Percentiles rank a stretch among this genome's conserved stretches.
phyloP scores from a whole-genome alignment of 2,113 vertebrate genomes.

The Chionomys nivalis region DNA sequence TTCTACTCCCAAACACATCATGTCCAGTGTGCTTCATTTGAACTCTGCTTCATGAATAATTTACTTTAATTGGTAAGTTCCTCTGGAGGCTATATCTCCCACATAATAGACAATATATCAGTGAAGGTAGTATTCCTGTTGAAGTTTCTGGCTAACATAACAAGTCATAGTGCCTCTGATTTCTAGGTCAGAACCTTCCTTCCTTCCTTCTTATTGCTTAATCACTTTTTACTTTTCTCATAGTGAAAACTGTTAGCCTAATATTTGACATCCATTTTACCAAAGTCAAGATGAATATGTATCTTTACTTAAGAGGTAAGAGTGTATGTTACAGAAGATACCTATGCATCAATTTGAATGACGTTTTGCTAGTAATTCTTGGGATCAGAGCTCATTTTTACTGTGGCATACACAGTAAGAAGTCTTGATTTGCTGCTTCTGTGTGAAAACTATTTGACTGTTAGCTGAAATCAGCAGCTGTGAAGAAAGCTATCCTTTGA shows the following conservation, averaged over 20 bases:
- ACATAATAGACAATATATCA: neutral
- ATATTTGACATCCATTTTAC: neutral
- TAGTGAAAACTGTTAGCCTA: neutral
- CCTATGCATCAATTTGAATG: neutral
- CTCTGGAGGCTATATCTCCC: neutral
- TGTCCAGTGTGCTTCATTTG: neutral
- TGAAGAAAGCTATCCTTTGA: neutral
- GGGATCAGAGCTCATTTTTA: neutral
- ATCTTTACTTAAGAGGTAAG: neutral
- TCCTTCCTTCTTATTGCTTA: neutral
- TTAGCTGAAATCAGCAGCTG: neutral
- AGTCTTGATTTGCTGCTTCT: neutral
- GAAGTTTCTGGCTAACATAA: slow-evolving; percentile 49
- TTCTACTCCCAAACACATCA: neutral
- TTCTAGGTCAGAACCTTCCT: neutral
- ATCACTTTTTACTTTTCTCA: neutral
- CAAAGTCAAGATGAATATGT: neutral
- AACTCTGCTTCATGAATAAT: neutral
- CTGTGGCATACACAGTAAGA: neutral
- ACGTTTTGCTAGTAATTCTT: neutral
- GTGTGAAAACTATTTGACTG: neutral
- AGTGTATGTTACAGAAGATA: neutral
- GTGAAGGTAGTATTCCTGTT: neutral
- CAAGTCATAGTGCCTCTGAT: neutral
- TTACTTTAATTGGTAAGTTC: slow-evolving; percentile 49